Conservation (phyloP, 2,888 invertebrate species). For the Parnassius mnemosyne region DNA sequence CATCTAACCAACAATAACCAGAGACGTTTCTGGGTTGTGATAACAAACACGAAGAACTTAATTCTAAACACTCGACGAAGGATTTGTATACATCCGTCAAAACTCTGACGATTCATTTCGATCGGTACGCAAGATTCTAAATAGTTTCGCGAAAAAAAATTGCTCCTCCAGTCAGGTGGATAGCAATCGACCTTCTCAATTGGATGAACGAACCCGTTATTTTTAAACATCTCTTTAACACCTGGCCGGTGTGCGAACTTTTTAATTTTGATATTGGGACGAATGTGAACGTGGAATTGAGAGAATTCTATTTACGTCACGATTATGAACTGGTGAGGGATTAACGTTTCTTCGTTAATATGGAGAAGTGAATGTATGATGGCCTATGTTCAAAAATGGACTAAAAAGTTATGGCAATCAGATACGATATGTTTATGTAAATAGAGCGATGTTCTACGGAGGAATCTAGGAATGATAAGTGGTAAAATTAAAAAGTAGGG, state of each 20-base stretch:
- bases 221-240: conserved; percentile 64
- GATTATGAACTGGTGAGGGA: not conserved
- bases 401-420: too few relatives aligned
- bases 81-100: conserved; percentile 60
- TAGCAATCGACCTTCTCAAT: conserved; percentile 43
- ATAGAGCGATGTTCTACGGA: too few relatives aligned
- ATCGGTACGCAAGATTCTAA: conserved; percentile 28
- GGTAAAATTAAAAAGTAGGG: too few relatives aligned
- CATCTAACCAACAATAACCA: conserved; percentile 11
- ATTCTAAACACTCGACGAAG: conserved; percentile 71
- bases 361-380: too few relatives aligned
- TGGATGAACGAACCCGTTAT: conserved; percentile 71
- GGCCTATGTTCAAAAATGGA: too few relatives aligned
- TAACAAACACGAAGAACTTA: conserved; percentile 52
- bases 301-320: not conserved
- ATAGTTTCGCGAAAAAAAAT: conserved; percentile 33
- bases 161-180: conserved; percentile 37
- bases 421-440: too few relatives aligned
- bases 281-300: not conserved
- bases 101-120: conserved; percentile 29
- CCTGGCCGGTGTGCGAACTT: conserved; percentile 59
- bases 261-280: conserved; percentile 31
- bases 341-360: not conserved
- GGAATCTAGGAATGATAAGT: too few relatives aligned
- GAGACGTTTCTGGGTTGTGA: conserved; percentile 17